Base-by-base conservation (phyloP, 2,888 invertebrate genomes). In the Ochropacha duplaris region DNA sequence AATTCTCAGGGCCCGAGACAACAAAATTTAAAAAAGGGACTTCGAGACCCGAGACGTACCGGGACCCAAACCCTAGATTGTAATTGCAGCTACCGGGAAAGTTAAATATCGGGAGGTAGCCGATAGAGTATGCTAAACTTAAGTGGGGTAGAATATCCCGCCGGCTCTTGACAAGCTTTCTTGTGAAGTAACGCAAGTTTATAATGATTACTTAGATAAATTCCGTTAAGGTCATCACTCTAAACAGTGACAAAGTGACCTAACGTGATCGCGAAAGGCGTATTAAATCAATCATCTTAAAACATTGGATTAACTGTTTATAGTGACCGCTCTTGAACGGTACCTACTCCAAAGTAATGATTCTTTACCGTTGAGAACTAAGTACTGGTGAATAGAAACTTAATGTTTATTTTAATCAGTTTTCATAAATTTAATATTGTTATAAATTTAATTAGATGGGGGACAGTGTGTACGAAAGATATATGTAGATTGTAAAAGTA, bases 221-320 rank as follows among this genome's bases (percentile, higher is more conserved):
- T 22, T 56, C 68, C 62, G 59, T 62, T 61, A 59, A 19, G 44
- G 44, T 19, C 44, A 9, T 22, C 3, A 54, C 39, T 54, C 55
- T 49, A 58, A 58, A 61, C 64, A 64, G 49, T 60, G 63, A 67
- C 56, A 54, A 62, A 71, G 56, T 57, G 59, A 60, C 51, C 50
- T 19, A 51, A 44, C 39, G 60, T 14, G 54, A 39, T 55, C 50
- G 49, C 16, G 31, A 24, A 19, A 50, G 31, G 22, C 56, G 54
- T 56, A 59, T 54, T 58, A 49, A 57, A 68, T 66, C 60, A 62
- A 65, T 66, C 64, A 61, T 54, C 58, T 54, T 56, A 64, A 65
- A 58, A 61, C 61, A 62, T 66, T 61, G 54, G 49, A 62, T 62
- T 68, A 68, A 70, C 68, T 65, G 66, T 65, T 60, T 31, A 31